A percentile compares a stretch with the other conserved stretches of the same genome.
Conservation (phyloP, 2,113 vertebrate species). For the Silurus meridionalis region DNA sequence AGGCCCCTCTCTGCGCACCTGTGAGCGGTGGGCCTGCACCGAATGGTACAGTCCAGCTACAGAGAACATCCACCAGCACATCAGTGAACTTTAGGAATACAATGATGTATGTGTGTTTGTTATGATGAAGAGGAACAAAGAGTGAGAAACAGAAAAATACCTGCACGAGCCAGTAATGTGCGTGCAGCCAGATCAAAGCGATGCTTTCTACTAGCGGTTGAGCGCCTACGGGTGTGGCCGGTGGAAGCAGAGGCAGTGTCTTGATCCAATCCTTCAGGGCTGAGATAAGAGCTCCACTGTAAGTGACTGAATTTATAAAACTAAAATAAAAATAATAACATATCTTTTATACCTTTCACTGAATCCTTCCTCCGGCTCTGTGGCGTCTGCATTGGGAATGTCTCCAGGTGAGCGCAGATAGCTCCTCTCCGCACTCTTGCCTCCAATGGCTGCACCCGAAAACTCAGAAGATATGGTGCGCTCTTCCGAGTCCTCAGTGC, state of each 20-base stretch:
- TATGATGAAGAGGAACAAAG: too few relatives aligned
- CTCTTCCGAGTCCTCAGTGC: constrained; percentile 86
- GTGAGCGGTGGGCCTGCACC: constrained; percentile 93
- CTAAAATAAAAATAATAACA: too few relatives aligned
- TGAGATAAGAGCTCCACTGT: constrained; percentile 56
- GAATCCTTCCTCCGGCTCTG: constrained; percentile 93
- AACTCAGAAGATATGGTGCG: constrained; percentile 71
- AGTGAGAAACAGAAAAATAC: constrained; percentile 62
- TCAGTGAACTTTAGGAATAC: not conserved
- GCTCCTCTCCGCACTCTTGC: constrained; percentile 83
- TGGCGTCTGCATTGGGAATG: constrained; percentile 82
- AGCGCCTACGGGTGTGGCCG: constrained; percentile 79
- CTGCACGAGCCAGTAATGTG: constrained; percentile 89
- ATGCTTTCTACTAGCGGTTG: constrained; percentile 85
- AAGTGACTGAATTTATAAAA: not conserved
- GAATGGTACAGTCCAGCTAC: constrained; percentile 93
- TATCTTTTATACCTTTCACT: constrained; percentile 80
- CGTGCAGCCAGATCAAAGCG: constrained; percentile 94
- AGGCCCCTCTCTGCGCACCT: constrained; percentile 86
- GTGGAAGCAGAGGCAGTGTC: constrained; percentile 84
- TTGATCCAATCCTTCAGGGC: constrained; percentile 88
- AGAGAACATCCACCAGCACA: not conserved
- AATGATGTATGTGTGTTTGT: not conserved
- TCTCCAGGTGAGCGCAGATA: constrained; percentile 86
- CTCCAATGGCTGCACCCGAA: constrained; percentile 71